Evolutionary conservation across 2,888 invertebrate species (phyloP).

Genomic region (Cecidostiba fungosa): DNA sequence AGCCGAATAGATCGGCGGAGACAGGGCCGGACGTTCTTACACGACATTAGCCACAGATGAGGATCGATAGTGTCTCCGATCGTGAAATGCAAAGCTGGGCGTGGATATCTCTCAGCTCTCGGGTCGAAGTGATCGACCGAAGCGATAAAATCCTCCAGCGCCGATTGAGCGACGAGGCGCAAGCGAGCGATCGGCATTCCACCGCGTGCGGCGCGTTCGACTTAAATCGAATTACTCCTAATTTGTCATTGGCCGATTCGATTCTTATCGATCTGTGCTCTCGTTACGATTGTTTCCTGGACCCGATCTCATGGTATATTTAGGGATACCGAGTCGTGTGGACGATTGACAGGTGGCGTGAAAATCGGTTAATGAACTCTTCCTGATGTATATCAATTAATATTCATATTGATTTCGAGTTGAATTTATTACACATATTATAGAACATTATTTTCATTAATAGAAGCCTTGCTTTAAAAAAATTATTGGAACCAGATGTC

Average conservation of each 20-base stretch:
- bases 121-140: slow-evolving; percentile 45
- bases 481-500: too few relatives aligned
- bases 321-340: neutral
- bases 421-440: too few relatives aligned
- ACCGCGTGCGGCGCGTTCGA: slow-evolving; percentile 43
- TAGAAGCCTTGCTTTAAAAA: too few relatives aligned
- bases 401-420: too few relatives aligned
- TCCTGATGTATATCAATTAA: neutral
- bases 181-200: slow-evolving; percentile 60
- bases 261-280: slow-evolving; percentile 48
- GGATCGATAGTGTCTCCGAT: slow-evolving; percentile 76
- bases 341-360: neutral
- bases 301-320: neutral
- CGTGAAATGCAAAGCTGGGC: slow-evolving; percentile 73
- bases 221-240: slow-evolving; percentile 65
- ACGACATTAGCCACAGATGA: slow-evolving; percentile 77
- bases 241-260: slow-evolving; percentile 64
- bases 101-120: slow-evolving; percentile 69
- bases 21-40: slow-evolving; percentile 73
- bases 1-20: slow-evolving; percentile 69
- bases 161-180: slow-evolving; percentile 55
- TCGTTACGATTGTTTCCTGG: slow-evolving; percentile 48
- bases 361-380: neutral
- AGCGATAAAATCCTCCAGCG: slow-evolving; percentile 52
- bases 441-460: too few relatives aligned